Conservation (phyloP, 2,113 vertebrate species). For the Aythya baeri region DNA sequence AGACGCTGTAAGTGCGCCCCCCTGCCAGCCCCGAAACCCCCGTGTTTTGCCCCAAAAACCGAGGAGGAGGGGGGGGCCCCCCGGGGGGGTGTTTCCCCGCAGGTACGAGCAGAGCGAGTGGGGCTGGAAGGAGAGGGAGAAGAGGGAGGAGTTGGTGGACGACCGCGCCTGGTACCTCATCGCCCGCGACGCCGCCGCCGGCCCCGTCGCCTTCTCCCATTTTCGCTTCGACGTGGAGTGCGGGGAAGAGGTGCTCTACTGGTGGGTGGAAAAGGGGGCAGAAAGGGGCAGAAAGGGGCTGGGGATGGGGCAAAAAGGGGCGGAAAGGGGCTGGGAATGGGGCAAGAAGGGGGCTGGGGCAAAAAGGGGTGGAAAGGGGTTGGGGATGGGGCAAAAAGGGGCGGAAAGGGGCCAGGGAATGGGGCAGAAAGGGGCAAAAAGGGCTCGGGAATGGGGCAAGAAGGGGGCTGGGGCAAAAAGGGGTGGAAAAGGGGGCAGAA, state of each 20-base stretch:
- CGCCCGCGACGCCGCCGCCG: slow-evolving; percentile 80
- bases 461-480: no score
- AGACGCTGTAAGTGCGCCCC: slow-evolving; percentile 84
- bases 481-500: not conserved
- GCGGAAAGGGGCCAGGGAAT: no score
- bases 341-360: no score
- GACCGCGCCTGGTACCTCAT: slow-evolving; percentile 93
- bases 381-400: no score
- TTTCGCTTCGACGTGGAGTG: slow-evolving; percentile 94
- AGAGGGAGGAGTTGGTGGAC: slow-evolving; percentile 91
- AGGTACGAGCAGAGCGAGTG: slow-evolving; percentile 94
- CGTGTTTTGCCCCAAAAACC: not conserved
- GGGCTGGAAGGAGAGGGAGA: slow-evolving; percentile 95
- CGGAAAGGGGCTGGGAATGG: no score
- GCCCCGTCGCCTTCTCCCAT: slow-evolving; percentile 90
- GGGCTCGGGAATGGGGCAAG: no score
- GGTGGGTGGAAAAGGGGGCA: slow-evolving; percentile 69
- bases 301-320: no score
- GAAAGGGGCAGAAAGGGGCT: no score
- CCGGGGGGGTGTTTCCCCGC: not conserved
- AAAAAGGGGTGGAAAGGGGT: no score
- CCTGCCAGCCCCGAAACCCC: not conserved
- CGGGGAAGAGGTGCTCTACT: slow-evolving; percentile 93
- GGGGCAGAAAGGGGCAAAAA: no score
- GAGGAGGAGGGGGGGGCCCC: no score